These are phyloP conservation scores for Drosophila jambulina DNA, from an alignment of 1,140 invertebrate species.

Conservation along the genomic window DNA sequence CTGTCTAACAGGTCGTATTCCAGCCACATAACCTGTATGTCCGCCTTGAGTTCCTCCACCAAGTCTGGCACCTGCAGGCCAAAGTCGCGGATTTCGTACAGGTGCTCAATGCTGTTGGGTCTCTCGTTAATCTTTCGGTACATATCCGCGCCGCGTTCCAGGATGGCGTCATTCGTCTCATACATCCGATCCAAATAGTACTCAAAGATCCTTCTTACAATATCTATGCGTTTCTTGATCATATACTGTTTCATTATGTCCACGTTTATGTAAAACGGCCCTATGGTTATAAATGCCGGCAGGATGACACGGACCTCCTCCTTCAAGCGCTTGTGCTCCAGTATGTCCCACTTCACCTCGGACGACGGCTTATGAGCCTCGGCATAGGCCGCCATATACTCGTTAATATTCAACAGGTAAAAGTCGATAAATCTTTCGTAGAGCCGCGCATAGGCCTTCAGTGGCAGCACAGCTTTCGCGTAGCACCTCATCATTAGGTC, in stretches of 20 bases:
- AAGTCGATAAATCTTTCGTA: constrained; percentile 75
- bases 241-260: constrained; percentile 71
- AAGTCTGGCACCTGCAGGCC: constrained; percentile 61
- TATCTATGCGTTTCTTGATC: constrained; percentile 73
- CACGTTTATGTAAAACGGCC: constrained; percentile 75
- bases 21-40: constrained; percentile 81
- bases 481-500: constrained; percentile 60
- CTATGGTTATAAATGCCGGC: constrained; percentile 73
- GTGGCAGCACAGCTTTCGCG: constrained; percentile 55
- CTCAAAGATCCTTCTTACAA: constrained; percentile 72
- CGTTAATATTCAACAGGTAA: constrained; percentile 53
- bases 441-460: constrained; percentile 58
- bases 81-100: constrained; percentile 73
- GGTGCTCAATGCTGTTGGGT: constrained; percentile 74
- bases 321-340: constrained; percentile 72
- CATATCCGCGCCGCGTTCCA: constrained; percentile 62
- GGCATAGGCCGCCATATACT: constrained; percentile 64
- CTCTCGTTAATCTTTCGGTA: constrained; percentile 59
- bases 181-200: constrained; percentile 82
- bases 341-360: constrained; percentile 70
- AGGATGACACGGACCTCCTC: constrained; percentile 70
- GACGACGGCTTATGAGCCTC: constrained; percentile 55
- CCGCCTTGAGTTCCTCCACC: constrained; percentile 61
- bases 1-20: constrained; percentile 80
- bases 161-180: constrained; percentile 62